These are phyloP conservation scores for Zaprionus gabonicus DNA, from an alignment of 1,140 invertebrate species.

Conservation along the genomic window DNA sequence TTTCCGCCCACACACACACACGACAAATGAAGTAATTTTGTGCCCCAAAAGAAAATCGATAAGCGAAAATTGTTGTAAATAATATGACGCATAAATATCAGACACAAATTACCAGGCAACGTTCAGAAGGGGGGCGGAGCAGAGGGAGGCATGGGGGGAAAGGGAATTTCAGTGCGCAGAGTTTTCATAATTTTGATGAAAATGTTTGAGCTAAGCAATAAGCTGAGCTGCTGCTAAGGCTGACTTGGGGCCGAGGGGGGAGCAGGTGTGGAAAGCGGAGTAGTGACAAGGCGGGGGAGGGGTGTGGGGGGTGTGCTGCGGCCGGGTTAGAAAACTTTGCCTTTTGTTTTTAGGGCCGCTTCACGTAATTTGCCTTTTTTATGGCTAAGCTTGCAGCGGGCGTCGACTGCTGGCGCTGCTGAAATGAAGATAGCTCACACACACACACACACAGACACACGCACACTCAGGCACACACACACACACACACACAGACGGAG, in stretches of 20 bases:
- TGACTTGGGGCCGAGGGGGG: neutral
- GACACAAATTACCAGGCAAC: slow-evolving; percentile 15
- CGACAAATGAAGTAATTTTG: slow-evolving; percentile 2
- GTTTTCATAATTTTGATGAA: slow-evolving; percentile 52
- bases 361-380: slow-evolving; percentile 67
- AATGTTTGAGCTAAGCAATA: slow-evolving; percentile 5
- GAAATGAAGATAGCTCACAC: slow-evolving; percentile 62
- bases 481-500: slow-evolving; percentile 3
- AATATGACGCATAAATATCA: slow-evolving; percentile 60
- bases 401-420: slow-evolving; percentile 22
- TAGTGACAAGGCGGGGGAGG: neutral
- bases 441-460: slow-evolving; percentile 3
- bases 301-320: neutral
- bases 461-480: neutral
- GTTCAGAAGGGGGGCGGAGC: neutral
- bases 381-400: slow-evolving; percentile 49
- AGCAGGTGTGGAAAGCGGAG: neutral
- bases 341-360: slow-evolving; percentile 59
- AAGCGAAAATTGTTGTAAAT: slow-evolving; percentile 65
- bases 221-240: neutral
- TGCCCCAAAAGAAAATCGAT: slow-evolving; percentile 60
- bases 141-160: neutral
- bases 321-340: slow-evolving; percentile 41
- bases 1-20: neutral
- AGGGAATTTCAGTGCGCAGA: neutral